phyloP scores from a whole-genome alignment of 2,113 vertebrate species.

The Coptodon bakossiorum region DNA sequence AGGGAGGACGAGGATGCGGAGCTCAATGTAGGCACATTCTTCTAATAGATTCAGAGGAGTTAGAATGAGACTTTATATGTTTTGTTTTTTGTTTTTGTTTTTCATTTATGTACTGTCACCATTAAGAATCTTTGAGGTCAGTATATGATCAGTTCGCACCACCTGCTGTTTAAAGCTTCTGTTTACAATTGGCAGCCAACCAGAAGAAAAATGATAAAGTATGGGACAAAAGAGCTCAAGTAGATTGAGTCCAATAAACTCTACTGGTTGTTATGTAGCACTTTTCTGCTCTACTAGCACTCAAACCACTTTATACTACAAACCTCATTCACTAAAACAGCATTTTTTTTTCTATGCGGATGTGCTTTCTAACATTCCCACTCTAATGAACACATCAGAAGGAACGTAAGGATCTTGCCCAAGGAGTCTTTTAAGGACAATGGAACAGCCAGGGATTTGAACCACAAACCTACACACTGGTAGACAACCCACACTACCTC shows the following conservation, averaged over 20 bases:
- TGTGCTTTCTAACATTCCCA: background rate
- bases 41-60: background rate
- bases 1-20: background rate
- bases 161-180: background rate
- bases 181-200: background rate
- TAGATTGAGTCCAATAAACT: background rate
- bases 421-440: background rate
- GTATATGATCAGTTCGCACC: background rate
- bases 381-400: fast-evolving
- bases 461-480: background rate
- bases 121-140: background rate
- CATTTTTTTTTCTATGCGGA: fast-evolving
- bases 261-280: background rate
- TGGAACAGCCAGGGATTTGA: background rate
- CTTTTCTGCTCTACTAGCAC: background rate
- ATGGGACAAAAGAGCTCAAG: background rate
- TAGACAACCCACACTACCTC: background rate
- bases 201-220: background rate
- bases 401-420: background rate
- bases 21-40: background rate
- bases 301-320: background rate
- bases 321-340: background rate
- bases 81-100: background rate
- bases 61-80: background rate
- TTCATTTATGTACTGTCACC: background rate